phyloP scores from a whole-genome alignment of 23 tunicate species.

The Clavelina lepadiformis region DNA sequence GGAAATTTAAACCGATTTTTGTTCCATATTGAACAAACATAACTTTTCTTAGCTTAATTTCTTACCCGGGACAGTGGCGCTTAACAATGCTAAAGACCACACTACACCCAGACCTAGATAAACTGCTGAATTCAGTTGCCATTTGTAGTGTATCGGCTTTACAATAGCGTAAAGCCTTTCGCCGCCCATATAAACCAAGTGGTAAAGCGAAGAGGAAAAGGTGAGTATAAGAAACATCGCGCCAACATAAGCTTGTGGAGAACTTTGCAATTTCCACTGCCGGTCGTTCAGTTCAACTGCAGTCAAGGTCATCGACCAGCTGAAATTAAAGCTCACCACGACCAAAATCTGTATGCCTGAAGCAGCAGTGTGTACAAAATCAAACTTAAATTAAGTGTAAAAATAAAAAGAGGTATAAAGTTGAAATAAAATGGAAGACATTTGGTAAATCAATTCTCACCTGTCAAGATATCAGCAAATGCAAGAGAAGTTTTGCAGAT shows the following conservation, averaged over 20 bases:
- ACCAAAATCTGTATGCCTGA: conserved; percentile 5
- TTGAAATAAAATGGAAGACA: no score
- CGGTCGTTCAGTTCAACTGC: neutral
- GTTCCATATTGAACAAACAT: no score
- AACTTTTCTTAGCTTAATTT: no score
- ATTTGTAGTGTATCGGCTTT: conserved; percentile 11
- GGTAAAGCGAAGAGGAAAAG: conserved; percentile 14
- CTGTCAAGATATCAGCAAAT: no score
- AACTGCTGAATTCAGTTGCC: neutral
- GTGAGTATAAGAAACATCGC: conserved; percentile 31
- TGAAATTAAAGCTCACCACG: neutral
- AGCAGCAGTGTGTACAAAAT: no score
- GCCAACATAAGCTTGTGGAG: conserved; percentile 12
- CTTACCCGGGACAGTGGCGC: conserved; percentile 10
- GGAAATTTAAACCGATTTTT: no score
- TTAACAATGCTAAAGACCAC: neutral
- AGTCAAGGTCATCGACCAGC: neutral
- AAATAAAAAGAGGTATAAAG: no score
- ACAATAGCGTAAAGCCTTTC: conserved; percentile 10
- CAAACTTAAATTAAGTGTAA: no score
- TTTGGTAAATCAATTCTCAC: no score
- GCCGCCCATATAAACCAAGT: conserved; percentile 1
- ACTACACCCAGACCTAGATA: neutral
- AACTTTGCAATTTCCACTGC: neutral
- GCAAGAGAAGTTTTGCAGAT: no score